Evolutionary conservation across 2,888 invertebrate species (phyloP).

Genomic region (Chrysolina haemoptera): DNA sequence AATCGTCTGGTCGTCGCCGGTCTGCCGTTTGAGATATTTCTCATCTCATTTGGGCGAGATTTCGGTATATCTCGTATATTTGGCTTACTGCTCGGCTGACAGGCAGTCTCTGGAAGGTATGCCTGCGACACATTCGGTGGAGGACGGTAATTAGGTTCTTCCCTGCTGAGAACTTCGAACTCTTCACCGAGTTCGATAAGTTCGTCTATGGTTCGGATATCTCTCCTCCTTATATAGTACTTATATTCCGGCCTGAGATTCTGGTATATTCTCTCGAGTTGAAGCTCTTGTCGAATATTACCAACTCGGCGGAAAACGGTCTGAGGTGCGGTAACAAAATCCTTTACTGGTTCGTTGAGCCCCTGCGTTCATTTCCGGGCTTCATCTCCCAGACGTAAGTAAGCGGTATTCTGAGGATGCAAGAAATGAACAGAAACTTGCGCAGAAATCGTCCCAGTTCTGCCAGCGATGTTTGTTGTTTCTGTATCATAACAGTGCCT

Average conservation of each 20-base stretch:
- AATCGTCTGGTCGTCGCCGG: neutral
- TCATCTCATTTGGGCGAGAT: neutral
- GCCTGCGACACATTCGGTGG: too few relatives aligned
- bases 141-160: too few relatives aligned
- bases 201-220: too few relatives aligned
- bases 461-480: neutral
- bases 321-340: constrained; percentile 3
- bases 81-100: too few relatives aligned
- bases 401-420: neutral
- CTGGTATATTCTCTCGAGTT: too few relatives aligned
- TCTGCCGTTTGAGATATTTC: neutral
- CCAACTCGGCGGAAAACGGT: neutral
- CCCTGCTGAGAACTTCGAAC: too few relatives aligned
- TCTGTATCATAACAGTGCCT: constrained; percentile 17
- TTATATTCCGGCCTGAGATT: too few relatives aligned
- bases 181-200: too few relatives aligned
- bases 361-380: neutral
- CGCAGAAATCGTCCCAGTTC: neutral
- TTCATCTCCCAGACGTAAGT: neutral
- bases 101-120: too few relatives aligned
- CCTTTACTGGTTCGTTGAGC: constrained; percentile 10
- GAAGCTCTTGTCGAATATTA: too few relatives aligned
- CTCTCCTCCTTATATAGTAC: too few relatives aligned
- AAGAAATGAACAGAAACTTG: neutral
- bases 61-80: too few relatives aligned